Evolutionary conservation across 2,888 invertebrate species (phyloP).

Genomic region (Phengaris arion): DNA sequence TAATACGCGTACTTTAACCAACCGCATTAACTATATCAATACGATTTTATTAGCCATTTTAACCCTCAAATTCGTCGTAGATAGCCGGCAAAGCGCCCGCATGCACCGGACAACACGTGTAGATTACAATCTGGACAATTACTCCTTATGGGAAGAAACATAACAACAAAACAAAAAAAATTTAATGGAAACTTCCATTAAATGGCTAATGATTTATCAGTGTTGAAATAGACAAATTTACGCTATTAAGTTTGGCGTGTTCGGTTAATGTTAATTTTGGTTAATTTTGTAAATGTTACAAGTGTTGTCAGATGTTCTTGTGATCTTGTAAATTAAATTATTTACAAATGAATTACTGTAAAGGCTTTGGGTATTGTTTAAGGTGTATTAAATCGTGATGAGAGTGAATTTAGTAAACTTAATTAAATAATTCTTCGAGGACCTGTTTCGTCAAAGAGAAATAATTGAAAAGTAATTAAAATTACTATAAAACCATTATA

Average conservation of each 20-base stretch:
- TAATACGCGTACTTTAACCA: not conserved
- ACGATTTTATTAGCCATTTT: conserved; percentile 3
- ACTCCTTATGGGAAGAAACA: conserved; percentile 36
- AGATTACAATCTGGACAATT: conserved; percentile 44
- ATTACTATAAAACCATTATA: not conserved
- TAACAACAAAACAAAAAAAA: conserved; percentile 46
- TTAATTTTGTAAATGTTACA: not conserved
- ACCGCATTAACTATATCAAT: not conserved
- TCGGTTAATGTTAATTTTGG: not conserved
- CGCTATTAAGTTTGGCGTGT: not conserved
- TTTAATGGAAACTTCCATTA: conserved; percentile 2
- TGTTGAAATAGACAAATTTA: conserved; percentile 2
- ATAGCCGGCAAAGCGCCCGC: conserved; percentile 56
- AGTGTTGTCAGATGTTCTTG: not conserved
- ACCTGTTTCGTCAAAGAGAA: not conserved
- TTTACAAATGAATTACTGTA: not conserved
- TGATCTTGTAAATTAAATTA: conserved; percentile 7
- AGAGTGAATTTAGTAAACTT: not conserved
- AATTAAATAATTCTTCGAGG: not conserved
- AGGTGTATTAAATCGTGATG: not conserved
- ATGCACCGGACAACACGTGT: conserved; percentile 54
- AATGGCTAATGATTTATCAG: conserved; percentile 14
- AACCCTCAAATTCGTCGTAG: conserved; percentile 43
- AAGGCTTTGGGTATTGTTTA: not conserved
- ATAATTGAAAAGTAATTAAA: not conserved